phyloP scores from a whole-genome alignment of 2,113 vertebrate genomes.

The Alectura lathami region DNA sequence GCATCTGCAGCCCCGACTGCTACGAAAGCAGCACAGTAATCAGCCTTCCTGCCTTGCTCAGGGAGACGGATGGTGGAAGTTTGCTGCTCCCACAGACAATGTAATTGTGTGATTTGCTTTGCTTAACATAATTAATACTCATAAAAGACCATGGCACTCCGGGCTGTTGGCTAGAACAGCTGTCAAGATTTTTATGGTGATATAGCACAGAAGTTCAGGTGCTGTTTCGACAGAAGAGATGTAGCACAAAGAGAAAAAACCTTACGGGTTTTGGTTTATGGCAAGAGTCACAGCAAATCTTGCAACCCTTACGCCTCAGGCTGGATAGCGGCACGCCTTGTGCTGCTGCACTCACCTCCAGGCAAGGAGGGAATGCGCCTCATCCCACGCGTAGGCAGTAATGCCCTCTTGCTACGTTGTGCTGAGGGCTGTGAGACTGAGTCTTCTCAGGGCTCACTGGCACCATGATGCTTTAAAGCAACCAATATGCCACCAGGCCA shows the following conservation, averaged over 20 bases:
- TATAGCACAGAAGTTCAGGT: neutral
- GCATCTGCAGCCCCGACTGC: neutral
- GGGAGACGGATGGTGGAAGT: slow-evolving; percentile 25
- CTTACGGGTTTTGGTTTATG: neutral
- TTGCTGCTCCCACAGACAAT: slow-evolving; percentile 26
- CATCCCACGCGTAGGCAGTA: fast-evolving
- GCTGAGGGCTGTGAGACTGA: neutral
- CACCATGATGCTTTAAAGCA: neutral
- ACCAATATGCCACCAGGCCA: too few relatives aligned
- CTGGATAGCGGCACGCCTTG: fast-evolving
- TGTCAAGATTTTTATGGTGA: slow-evolving; percentile 44
- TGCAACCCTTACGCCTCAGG: fast-evolving
- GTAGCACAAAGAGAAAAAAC: neutral
- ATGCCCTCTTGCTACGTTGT: fast-evolving
- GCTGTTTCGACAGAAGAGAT: neutral
- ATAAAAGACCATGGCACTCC: slow-evolving; percentile 14
- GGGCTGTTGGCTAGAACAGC: slow-evolving; percentile 30
- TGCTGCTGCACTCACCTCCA: neutral
- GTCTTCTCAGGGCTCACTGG: neutral
- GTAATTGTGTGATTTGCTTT: slow-evolving; percentile 37
- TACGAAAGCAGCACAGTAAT: neutral
- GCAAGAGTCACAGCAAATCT: neutral
- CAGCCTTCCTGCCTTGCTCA: neutral
- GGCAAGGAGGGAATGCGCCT: fast-evolving
- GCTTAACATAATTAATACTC: slow-evolving; percentile 52